A percentile compares a stretch with the other conserved stretches of the same genome.
These are phyloP conservation scores for Parapristionchus giblindavisi DNA, from an alignment of 2,888 invertebrate species.

Conservation along the genomic window DNA sequence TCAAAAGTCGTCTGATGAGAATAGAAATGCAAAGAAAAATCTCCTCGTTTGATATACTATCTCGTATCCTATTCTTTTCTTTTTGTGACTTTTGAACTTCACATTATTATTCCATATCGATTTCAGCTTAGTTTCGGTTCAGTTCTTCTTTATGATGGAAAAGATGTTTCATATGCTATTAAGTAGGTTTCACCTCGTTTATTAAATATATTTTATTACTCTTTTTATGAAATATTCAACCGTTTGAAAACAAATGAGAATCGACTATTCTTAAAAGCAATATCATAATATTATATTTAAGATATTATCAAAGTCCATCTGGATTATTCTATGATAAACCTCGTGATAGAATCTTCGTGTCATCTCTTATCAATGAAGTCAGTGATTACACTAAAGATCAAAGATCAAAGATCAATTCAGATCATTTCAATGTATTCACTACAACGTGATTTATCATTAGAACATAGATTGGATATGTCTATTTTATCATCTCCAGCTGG, in stretches of 20 bases:
- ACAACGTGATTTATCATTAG: constrained; percentile 51
- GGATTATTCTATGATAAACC: constrained; percentile 57
- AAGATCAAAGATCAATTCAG: no score
- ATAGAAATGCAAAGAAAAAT: no score
- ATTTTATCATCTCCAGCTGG: constrained; percentile 57
- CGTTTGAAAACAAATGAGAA: no score
- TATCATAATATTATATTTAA: neutral
- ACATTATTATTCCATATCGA: no score
- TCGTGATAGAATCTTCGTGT: constrained; percentile 55
- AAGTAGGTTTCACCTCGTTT: constrained; percentile 40
- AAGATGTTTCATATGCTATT: constrained; percentile 41
- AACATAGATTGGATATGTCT: constrained; percentile 53
- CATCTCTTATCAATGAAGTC: constrained; percentile 57
- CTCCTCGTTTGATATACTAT: no score
- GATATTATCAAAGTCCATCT: constrained; percentile 52
- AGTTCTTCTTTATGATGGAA: constrained; percentile 62
- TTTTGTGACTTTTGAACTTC: no score
- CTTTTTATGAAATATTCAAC: no score
- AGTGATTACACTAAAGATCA: neutral
- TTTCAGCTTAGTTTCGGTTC: constrained; percentile 47
- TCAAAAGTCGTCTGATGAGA: no score
- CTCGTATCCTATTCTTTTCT: no score
- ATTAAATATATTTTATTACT: constrained; percentile 24
- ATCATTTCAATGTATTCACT: constrained; percentile 56
- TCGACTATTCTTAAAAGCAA: no score